These are phyloP conservation scores for Diprion similis DNA, from an alignment of 1,140 invertebrate species.

Conservation along the genomic window DNA sequence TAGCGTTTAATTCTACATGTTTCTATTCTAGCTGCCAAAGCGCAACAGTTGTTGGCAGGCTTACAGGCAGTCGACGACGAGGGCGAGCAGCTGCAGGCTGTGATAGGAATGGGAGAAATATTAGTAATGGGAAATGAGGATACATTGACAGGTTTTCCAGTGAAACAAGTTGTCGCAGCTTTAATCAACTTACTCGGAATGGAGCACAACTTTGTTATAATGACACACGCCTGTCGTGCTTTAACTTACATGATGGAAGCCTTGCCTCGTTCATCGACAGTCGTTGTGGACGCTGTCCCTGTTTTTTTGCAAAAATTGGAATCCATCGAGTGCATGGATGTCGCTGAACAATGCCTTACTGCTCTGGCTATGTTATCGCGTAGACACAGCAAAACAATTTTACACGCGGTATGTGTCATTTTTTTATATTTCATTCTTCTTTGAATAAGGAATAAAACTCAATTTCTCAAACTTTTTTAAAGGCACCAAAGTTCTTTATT, in stretches of 20 bases:
- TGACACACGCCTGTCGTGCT: constrained; percentile 98
- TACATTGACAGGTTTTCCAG: constrained; percentile 95
- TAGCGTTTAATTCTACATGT: constrained; percentile 28
- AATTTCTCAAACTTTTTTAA: no score
- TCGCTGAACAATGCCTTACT: constrained; percentile 95
- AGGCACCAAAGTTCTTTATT: no score
- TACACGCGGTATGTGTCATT: constrained; percentile 80
- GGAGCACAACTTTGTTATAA: constrained; percentile 99
- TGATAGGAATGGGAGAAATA: constrained; percentile 98
- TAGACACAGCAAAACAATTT: constrained; percentile 94
- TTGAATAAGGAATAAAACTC: no score
- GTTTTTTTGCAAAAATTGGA: constrained; percentile 95
- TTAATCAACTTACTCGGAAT: constrained; percentile 87
- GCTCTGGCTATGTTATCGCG: constrained; percentile 96
- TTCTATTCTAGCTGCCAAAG: constrained; percentile 81
- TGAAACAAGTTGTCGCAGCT: constrained; percentile 96
- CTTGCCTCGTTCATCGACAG: constrained; percentile 91
- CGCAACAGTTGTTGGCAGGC: constrained; percentile 91
- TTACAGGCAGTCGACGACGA: constrained; percentile 95
- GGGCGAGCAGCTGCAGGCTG: constrained; percentile 95
- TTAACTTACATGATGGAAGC: constrained; percentile 99
- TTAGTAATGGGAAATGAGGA: constrained; percentile 99
- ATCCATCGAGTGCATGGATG: constrained; percentile 99
- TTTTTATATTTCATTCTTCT: not conserved
- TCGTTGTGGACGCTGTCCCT: constrained; percentile 96